A percentile compares a stretch with the other conserved stretches of the same genome.
Conservation (phyloP, 2,888 invertebrate genomes). For the Coleophora deauratella region DNA sequence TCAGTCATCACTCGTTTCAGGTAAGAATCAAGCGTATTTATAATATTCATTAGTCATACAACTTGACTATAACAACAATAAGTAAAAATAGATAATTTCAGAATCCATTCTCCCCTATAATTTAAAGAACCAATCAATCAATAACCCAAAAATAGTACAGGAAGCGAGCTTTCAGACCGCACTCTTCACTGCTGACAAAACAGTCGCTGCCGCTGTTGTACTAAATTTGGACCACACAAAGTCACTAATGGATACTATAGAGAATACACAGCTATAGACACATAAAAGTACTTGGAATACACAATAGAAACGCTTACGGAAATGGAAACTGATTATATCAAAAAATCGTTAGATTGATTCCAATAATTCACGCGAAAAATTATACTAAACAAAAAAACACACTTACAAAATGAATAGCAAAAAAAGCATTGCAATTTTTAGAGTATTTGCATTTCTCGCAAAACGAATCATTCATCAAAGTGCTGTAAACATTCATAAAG, state of each 20-base stretch:
- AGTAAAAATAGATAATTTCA: not conserved
- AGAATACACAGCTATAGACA: not conserved
- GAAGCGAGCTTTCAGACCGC: constrained; percentile 33
- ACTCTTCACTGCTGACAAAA: constrained; percentile 47
- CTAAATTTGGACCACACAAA: constrained; percentile 46
- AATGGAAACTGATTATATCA: too few relatives aligned
- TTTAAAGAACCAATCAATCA: constrained; percentile 37
- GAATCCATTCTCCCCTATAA: constrained; percentile 17
- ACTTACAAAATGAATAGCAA: too few relatives aligned
- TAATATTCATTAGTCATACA: not conserved
- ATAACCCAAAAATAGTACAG: constrained; percentile 43
- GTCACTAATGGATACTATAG: constrained; percentile 29
- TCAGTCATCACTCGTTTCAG: too few relatives aligned
- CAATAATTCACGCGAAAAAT: too few relatives aligned
- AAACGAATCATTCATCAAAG: too few relatives aligned
- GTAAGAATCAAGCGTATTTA: too few relatives aligned
- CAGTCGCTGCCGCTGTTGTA: constrained; percentile 39
- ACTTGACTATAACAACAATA: not conserved
- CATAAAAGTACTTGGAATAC: too few relatives aligned
- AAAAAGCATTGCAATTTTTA: too few relatives aligned
- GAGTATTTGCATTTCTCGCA: constrained; percentile 18
- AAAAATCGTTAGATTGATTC: too few relatives aligned
- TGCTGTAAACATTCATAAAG: too few relatives aligned
- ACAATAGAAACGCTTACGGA: too few relatives aligned
- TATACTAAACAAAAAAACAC: too few relatives aligned